Evolutionary conservation across 2,113 vertebrate genomes (phyloP).

Genomic region (Phyllostomus hastatus): DNA sequence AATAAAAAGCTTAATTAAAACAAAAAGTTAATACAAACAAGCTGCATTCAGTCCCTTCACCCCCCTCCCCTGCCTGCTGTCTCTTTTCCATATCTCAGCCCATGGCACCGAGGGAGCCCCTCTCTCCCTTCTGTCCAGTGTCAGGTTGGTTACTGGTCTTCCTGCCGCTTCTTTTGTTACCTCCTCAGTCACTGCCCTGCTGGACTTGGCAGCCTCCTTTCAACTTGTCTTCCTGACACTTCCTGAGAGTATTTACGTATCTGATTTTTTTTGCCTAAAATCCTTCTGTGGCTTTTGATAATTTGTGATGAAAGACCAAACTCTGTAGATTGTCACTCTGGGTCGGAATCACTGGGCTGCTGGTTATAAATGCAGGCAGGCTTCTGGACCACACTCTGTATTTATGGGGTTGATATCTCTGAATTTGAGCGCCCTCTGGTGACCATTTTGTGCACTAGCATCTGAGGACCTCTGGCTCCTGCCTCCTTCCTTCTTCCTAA

Average conservation of each 20-base stretch:
- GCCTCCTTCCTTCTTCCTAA: too few species aligned
- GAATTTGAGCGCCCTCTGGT: constrained; percentile 37
- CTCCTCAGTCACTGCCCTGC: accelerated
- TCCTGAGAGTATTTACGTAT: neutral
- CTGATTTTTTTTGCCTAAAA: neutral
- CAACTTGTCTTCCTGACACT: neutral
- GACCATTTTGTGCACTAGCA: neutral
- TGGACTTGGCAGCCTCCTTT: neutral
- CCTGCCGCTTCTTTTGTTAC: neutral
- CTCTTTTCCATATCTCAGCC: too few species aligned
- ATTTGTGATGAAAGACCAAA: neutral
- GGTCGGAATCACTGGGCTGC: neutral
- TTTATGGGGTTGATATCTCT: neutral
- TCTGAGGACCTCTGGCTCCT: neutral
- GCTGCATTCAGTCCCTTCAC: too few species aligned
- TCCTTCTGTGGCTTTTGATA: neutral
- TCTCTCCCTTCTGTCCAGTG: too few species aligned
- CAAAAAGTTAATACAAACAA: neutral
- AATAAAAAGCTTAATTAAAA: neutral
- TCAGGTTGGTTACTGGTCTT: neutral
- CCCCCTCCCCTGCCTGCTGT: accelerated
- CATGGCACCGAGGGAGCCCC: accelerated
- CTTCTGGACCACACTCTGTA: neutral
- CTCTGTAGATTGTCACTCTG: neutral
- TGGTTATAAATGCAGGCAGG: neutral